Percentiles rank a stretch among this genome's conserved stretches.
phyloP scores from a whole-genome alignment of 2,113 vertebrate genomes.

The Chauna torquata region DNA sequence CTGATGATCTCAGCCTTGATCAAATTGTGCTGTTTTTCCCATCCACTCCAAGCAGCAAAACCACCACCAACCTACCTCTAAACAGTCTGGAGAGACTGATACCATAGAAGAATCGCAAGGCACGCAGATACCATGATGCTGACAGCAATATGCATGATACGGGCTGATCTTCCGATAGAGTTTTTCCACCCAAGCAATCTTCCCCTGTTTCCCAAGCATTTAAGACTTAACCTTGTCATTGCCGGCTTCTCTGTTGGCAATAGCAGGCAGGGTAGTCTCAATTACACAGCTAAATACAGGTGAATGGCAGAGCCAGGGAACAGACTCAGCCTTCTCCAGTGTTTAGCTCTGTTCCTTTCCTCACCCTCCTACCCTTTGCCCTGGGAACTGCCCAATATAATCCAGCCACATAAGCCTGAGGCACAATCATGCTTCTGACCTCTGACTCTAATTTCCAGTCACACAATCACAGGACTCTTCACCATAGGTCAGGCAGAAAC shows the following conservation, averaged over 20 bases:
- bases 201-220: neutral
- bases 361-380: neutral
- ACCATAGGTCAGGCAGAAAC: neutral
- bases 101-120: neutral
- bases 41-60: neutral
- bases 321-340: neutral
- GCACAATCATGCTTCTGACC: neutral
- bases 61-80: neutral
- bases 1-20: neutral
- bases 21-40: neutral
- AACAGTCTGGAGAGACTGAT: neutral
- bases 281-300: neutral
- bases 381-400: neutral
- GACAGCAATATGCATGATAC: neutral
- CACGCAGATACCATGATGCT: neutral
- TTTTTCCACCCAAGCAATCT: neutral
- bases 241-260: neutral
- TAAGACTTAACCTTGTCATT: neutral
- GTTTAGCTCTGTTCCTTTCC: neutral
- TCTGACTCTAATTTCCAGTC: neutral
- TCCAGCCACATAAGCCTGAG: neutral
- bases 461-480: neutral
- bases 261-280: neutral
- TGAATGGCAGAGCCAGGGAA: neutral
- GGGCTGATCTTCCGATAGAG: neutral